phyloP scores from a whole-genome alignment of 2,888 invertebrate genomes.

The Archips xylosteana region DNA sequence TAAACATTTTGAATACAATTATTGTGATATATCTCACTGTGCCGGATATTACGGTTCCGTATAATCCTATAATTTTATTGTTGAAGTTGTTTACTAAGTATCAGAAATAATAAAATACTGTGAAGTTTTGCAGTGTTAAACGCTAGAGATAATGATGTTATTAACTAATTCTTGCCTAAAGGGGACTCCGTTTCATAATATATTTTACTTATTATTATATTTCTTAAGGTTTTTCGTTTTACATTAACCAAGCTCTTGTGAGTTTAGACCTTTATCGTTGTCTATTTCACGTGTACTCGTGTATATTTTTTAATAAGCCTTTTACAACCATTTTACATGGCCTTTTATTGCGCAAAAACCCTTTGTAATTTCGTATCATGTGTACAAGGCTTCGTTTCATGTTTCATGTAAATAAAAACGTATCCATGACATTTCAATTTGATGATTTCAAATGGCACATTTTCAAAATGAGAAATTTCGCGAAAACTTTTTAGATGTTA shows the following conservation, averaged over 20 bases:
- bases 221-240: too few relatives aligned
- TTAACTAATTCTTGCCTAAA: too few relatives aligned
- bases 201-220: too few relatives aligned
- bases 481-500: neutral
- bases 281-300: neutral
- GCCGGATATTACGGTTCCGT: conserved; percentile 11
- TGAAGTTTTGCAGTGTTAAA: neutral
- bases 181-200: too few relatives aligned
- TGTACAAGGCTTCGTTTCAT: neutral
- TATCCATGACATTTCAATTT: neutral
- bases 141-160: too few relatives aligned
- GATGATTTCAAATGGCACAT: neutral
- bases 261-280: neutral
- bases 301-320: neutral
- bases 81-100: conserved; percentile 14
- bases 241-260: too few relatives aligned
- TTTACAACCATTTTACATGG: neutral
- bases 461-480: neutral
- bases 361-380: neutral
- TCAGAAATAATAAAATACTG: conserved; percentile 13
- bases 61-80: conserved; percentile 17
- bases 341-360: neutral
- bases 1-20: conserved; percentile 14
- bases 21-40: conserved; percentile 19
- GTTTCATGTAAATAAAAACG: neutral